phyloP scores from a whole-genome alignment of 2,888 invertebrate genomes.

The Homarus gammarus region DNA sequence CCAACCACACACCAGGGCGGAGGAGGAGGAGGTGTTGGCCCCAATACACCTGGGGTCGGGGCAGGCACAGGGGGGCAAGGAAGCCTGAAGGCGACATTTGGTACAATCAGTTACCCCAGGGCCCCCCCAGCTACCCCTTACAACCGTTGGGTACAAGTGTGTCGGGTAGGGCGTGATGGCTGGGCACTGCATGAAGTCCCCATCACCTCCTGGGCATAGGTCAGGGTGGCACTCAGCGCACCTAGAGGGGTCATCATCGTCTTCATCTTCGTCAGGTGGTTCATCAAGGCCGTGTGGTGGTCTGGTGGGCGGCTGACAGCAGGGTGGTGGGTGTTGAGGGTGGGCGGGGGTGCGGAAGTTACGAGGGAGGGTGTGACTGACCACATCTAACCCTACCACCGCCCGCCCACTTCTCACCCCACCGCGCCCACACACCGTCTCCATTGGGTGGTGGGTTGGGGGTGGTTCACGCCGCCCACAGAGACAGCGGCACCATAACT shows the following conservation, averaged over 20 bases:
- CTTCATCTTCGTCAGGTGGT: too few species aligned
- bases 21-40: conserved; percentile 5
- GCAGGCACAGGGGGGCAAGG: conserved; percentile 41
- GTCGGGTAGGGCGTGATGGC: conserved; percentile 26
- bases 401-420: conserved; percentile 51
- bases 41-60: conserved; percentile 35
- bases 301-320: neutral
- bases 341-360: conserved; percentile 45
- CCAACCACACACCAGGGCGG: conserved; percentile 5
- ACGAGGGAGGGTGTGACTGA: conserved; percentile 55
- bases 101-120: neutral
- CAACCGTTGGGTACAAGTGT: neutral
- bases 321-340: conserved; percentile 17
- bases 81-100: conserved; percentile 18
- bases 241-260: neutral
- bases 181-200: neutral
- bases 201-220: neutral
- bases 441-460: too few species aligned
- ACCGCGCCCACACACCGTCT: conserved; percentile 37
- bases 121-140: conserved; percentile 7
- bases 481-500: too few species aligned
- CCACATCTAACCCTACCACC: conserved; percentile 62
- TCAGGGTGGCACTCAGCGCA: conserved; percentile 5
- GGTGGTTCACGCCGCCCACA: too few species aligned
- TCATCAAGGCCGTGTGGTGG: neutral